Percentiles rank a stretch among this genome's conserved stretches.
phyloP scores from a whole-genome alignment of 2,113 vertebrate genomes.

The Tyto alba region DNA sequence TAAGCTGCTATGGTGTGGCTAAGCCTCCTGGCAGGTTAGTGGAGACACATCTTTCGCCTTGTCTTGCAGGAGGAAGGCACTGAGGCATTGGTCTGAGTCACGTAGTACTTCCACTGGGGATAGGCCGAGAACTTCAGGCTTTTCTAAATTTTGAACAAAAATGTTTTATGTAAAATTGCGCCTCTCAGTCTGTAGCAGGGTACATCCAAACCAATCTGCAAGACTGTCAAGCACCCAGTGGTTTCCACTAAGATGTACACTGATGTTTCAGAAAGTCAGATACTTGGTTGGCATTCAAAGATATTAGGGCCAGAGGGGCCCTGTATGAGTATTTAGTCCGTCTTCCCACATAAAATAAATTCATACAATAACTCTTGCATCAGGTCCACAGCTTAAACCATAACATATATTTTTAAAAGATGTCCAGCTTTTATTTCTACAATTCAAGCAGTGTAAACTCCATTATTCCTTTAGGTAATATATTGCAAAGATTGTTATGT shows the following conservation, averaged over 20 bases:
- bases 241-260: neutral
- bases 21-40: neutral
- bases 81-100: neutral
- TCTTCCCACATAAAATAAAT: neutral
- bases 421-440: neutral
- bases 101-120: neutral
- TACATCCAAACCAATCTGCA: neutral
- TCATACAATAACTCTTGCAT: neutral
- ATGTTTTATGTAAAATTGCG: neutral
- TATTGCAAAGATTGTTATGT: neutral
- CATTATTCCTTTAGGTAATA: neutral
- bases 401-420: neutral
- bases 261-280: neutral
- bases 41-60: neutral
- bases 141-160: neutral
- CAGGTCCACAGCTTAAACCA: neutral
- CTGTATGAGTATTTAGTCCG: neutral
- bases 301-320: neutral
- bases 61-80: neutral
- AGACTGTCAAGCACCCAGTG: neutral
- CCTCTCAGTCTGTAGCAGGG: neutral
- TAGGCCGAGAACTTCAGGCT: neutral
- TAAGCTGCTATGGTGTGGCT: fast-evolving
- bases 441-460: neutral
- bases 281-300: neutral